Conservation (phyloP, 2,113 vertebrate species). For the Protomyctophum bolini region DNA sequence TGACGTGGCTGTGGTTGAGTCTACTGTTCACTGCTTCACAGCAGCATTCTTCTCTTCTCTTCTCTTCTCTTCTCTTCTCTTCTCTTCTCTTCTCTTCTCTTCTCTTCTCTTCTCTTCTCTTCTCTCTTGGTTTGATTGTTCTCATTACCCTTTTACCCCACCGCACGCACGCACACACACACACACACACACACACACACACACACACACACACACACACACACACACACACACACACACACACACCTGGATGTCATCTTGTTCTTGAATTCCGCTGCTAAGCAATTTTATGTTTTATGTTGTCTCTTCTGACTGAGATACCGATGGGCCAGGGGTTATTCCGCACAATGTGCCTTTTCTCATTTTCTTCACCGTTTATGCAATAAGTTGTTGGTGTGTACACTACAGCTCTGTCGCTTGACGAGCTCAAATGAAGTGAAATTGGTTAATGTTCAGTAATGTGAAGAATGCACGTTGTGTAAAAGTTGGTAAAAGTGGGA, state of each 20-base stretch:
- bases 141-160: too few relatives aligned
- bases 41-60: constrained; percentile 38
- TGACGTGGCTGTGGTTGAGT: constrained; percentile 69
- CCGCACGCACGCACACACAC: too few relatives aligned
- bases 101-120: constrained; percentile 21
- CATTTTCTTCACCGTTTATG: not conserved
- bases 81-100: constrained; percentile 39
- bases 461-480: not conserved
- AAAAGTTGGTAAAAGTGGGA: constrained; percentile 7
- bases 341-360: constrained; percentile 10
- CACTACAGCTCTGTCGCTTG: not conserved
- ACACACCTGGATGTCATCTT: constrained; percentile 4
- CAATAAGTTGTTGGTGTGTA: constrained; percentile 2
- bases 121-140: too few relatives aligned
- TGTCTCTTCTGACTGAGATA: constrained; percentile 10
- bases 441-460: not conserved
- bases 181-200: too few relatives aligned
- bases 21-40: constrained; percentile 38
- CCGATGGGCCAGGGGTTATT: constrained; percentile 29
- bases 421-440: constrained; percentile 9
- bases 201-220: too few relatives aligned
- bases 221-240: too few relatives aligned
- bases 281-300: not conserved
- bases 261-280: constrained; percentile 35
- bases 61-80: constrained; percentile 11